A percentile compares a stretch with the other conserved stretches of the same genome.
phyloP scores from a whole-genome alignment of 2,797 vertebrate genomes.

The Malurus leucopterus region DNA sequence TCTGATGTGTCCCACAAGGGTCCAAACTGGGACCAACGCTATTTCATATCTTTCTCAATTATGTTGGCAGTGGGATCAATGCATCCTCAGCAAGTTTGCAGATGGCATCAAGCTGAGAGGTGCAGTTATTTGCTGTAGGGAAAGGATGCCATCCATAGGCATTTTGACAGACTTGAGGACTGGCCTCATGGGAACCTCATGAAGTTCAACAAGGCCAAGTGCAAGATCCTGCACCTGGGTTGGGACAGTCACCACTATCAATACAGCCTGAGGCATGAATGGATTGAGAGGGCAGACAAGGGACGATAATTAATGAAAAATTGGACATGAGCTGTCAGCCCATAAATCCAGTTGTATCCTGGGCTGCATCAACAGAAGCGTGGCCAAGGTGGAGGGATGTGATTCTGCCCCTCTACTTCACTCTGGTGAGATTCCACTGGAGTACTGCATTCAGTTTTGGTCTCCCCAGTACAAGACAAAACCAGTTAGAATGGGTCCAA shows the following conservation, averaged over 20 bases:
- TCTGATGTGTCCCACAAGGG: background rate
- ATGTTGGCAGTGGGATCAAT: background rate
- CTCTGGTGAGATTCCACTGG: background rate
- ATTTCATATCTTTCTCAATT: background rate
- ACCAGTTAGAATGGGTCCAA: background rate
- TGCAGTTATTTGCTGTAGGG: background rate
- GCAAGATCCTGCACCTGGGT: background rate
- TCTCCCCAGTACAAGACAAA: background rate
- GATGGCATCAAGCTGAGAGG: background rate
- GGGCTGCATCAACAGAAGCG: background rate
- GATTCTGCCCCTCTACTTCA: background rate
- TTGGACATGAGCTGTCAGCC: background rate
- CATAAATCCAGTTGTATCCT: background rate
- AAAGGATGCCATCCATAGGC: background rate
- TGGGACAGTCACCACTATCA: background rate
- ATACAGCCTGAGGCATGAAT: background rate
- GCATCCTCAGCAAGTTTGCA: background rate
- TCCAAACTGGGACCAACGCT: background rate
- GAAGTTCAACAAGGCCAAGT: background rate
- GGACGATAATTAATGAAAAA: background rate
- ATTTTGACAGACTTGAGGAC: background rate
- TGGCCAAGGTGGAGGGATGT: background rate
- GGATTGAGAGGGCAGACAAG: background rate
- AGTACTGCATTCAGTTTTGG: background rate
- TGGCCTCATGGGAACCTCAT: background rate